Percentiles rank a stretch among this genome's conserved stretches.
phyloP scores from a whole-genome alignment of 2,888 invertebrate genomes.

The Furcula furcula region DNA sequence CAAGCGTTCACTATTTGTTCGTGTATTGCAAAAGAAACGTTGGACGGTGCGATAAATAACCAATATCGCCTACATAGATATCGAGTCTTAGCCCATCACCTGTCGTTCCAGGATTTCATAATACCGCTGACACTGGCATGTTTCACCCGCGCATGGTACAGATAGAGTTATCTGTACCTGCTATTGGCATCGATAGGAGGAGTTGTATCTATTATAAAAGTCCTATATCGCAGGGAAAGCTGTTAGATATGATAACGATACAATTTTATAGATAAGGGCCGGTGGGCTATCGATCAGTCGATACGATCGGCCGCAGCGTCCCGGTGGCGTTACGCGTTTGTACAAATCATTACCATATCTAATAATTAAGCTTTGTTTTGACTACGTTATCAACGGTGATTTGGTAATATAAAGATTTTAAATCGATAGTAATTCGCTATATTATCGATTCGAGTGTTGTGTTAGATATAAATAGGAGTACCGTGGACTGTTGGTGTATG shows the following conservation, averaged over 20 bases:
- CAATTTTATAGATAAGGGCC: slow-evolving; percentile 77
- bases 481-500: slow-evolving; percentile 42
- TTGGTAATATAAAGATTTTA: slow-evolving; percentile 36
- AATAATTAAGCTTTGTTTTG: slow-evolving; percentile 34
- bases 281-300: slow-evolving; percentile 76
- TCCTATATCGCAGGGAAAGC: slow-evolving; percentile 75
- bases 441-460: slow-evolving; percentile 19
- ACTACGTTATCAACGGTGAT: slow-evolving; percentile 40
- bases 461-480: slow-evolving; percentile 11
- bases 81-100: slow-evolving; percentile 40
- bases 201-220: slow-evolving; percentile 64
- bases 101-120: slow-evolving; percentile 56
- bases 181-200: slow-evolving; percentile 54
- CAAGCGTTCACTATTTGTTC: no score
- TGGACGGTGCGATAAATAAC: not conserved
- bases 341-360: slow-evolving; percentile 31
- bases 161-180: slow-evolving; percentile 60
- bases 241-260: slow-evolving; percentile 78
- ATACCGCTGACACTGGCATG: slow-evolving; percentile 45
- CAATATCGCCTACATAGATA: slow-evolving; percentile 3
- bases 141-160: slow-evolving; percentile 45
- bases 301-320: slow-evolving; percentile 56
- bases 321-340: slow-evolving; percentile 32
- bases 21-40: not conserved
- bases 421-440: slow-evolving; percentile 14